Evolutionary conservation across 2,113 vertebrate genomes (phyloP).

Genomic region (Tychaedon coryphoeus): DNA sequence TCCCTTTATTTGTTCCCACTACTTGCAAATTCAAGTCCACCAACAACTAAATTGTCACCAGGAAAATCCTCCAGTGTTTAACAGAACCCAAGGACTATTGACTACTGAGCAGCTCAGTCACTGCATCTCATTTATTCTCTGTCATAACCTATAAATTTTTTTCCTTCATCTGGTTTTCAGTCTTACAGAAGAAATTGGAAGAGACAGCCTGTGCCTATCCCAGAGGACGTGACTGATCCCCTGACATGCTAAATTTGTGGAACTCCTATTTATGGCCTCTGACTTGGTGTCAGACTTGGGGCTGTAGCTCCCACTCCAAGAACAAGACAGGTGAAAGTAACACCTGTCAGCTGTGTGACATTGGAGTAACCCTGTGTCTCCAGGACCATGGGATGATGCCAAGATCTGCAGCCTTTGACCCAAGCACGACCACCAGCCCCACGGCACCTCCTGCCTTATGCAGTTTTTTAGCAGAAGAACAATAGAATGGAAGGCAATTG

Average conservation of each 20-base stretch:
- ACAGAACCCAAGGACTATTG: background rate
- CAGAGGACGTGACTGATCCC: rapidly evolving
- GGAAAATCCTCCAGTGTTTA: background rate
- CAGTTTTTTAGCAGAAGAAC: background rate
- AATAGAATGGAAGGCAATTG: background rate
- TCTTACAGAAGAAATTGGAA: background rate
- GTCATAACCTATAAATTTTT: background rate
- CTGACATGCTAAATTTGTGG: background rate
- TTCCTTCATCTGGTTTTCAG: background rate
- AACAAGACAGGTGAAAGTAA: background rate
- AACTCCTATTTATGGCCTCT: background rate
- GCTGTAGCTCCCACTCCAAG: background rate
- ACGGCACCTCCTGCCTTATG: rapidly evolving
- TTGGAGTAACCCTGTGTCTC: rapidly evolving
- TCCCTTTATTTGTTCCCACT: background rate
- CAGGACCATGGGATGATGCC: background rate
- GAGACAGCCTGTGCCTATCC: background rate
- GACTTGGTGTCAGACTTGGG: background rate
- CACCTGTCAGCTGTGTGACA: background rate
- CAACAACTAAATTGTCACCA: background rate
- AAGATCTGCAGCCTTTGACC: background rate
- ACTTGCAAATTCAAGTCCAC: background rate
- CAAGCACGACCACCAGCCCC: background rate
- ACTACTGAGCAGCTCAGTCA: background rate
- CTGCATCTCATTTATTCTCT: background rate